phyloP scores from a whole-genome alignment of 2,888 invertebrate genomes.

The Dione juno region DNA sequence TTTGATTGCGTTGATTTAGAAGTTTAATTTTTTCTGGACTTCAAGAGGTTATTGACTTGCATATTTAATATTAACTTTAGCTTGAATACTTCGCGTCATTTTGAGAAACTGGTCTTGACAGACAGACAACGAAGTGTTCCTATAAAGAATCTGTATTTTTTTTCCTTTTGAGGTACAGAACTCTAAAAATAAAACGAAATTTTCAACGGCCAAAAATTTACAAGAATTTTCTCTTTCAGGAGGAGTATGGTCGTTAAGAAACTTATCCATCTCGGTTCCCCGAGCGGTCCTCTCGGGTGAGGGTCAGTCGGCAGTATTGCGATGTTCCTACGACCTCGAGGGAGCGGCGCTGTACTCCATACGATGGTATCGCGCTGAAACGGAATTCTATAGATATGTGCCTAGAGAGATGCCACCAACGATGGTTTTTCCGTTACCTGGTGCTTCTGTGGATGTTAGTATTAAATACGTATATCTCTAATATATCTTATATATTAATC shows the following conservation, averaged over 20 bases:
- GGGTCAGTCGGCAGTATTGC: constrained; percentile 76
- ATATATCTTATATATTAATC: too few species aligned
- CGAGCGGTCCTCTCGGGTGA: constrained; percentile 82
- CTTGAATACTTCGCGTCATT: too few species aligned
- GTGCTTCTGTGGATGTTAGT: constrained; percentile 89
- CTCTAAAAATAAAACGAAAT: too few species aligned
- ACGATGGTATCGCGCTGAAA: constrained; percentile 89
- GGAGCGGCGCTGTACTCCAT: constrained; percentile 88
- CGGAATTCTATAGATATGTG: constrained; percentile 90
- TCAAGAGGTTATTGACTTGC: too few species aligned
- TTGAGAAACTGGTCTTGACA: too few species aligned
- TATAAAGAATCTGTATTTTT: too few species aligned
- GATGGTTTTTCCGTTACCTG: constrained; percentile 86
- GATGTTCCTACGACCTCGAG: constrained; percentile 84
- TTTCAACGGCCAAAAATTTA: neutral
- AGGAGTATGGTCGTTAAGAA: constrained; percentile 76
- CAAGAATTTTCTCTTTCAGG: constrained; percentile 54
- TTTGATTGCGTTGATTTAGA: too few species aligned
- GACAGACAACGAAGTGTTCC: too few species aligned
- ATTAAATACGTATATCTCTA: too few species aligned
- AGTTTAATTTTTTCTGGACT: too few species aligned
- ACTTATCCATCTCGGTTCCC: constrained; percentile 79
- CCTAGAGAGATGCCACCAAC: constrained; percentile 88
- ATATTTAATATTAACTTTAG: too few species aligned
- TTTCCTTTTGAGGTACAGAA: too few species aligned